phyloP scores from a whole-genome alignment of 2,797 vertebrate genomes.

The Naso thynnoides region DNA sequence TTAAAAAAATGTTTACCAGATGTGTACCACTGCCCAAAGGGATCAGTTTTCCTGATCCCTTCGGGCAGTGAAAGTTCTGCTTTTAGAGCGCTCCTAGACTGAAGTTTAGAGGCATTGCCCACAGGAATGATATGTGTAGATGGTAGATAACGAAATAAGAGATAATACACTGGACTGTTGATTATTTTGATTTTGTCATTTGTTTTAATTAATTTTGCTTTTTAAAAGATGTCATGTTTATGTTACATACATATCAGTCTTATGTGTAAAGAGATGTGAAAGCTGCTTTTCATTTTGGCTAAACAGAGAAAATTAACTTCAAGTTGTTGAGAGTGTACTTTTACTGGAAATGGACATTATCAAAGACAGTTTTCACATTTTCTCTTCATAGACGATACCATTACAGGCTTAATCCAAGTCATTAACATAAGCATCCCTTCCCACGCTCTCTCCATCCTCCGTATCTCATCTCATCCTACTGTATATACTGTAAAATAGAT shows the following conservation, averaged over 20 bases:
- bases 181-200: background rate
- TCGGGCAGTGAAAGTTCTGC: too few species aligned
- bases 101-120: too few species aligned
- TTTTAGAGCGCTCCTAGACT: background rate
- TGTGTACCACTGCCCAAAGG: too few species aligned
- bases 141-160: too few species aligned
- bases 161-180: background rate
- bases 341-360: background rate
- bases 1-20: too few species aligned
- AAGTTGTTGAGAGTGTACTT: background rate
- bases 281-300: background rate
- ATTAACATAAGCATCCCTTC: slow-evolving; percentile 15
- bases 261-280: accelerated
- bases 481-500: slow-evolving; percentile 36
- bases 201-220: background rate
- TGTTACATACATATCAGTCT: background rate
- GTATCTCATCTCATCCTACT: background rate
- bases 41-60: too few species aligned
- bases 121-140: background rate
- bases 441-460: background rate
- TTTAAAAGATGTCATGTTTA: background rate
- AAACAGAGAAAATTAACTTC: background rate
- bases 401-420: slow-evolving; percentile 18
- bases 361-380: background rate
- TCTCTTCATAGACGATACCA: background rate